Conservation (phyloP, 2,888 invertebrate species). For the Toxonevra muliebris region DNA sequence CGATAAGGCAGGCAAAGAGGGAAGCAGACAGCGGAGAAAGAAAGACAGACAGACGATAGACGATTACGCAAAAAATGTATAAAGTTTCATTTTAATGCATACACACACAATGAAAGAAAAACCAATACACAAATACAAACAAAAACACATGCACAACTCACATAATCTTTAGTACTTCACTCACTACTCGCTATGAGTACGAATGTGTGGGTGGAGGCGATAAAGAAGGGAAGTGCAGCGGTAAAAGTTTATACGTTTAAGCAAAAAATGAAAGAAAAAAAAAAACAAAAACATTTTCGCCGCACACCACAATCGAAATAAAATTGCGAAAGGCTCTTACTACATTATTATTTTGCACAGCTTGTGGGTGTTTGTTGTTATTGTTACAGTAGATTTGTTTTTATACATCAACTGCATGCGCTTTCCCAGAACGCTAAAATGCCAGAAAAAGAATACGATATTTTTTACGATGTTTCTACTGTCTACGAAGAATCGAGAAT, state of each 20-base stretch:
- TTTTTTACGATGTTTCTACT: no score
- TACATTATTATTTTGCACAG: background rate
- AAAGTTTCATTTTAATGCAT: conserved; percentile 9
- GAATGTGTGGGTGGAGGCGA: no score
- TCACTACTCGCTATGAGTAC: no score
- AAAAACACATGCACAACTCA: no score
- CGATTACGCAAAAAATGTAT: conserved; percentile 3
- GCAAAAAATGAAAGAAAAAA: background rate
- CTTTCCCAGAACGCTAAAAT: no score
- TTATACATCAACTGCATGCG: background rate
- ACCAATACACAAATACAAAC: background rate
- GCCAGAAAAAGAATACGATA: no score
- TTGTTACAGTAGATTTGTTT: background rate
- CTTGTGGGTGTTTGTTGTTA: background rate
- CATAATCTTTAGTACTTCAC: no score
- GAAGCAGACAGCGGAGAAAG: background rate
- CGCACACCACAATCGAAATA: conserved; percentile 23
- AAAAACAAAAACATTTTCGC: background rate
- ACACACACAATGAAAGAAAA: conserved; percentile 3
- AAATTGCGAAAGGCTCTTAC: conserved; percentile 29
- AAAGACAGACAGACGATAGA: background rate
- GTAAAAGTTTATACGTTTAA: background rate
- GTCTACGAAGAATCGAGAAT: background rate
- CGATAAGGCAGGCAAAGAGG: background rate
- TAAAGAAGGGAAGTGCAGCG: background rate